Evolutionary conservation across 1,140 invertebrate species (phyloP), one percentile per base, ranked within the genome.

Genomic region (Heliothis subflexa): DNA sequence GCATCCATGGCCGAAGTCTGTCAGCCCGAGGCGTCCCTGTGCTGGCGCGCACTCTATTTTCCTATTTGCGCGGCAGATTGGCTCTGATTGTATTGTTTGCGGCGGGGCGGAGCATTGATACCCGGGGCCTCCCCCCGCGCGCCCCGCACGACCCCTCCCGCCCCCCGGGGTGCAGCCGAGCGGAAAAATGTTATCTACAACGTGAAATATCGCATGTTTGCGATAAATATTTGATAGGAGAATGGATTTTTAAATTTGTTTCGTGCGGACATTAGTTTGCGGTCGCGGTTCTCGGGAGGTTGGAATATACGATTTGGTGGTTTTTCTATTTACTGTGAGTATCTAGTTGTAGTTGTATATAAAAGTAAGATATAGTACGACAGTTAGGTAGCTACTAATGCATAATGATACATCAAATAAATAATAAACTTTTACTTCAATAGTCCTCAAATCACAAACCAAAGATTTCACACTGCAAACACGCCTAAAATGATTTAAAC

Each of bases 1-100:
- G 9, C 28, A 13, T 47, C 70, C 64, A 14, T 21, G 64, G 33
- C 73, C 78, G 68, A 18, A 59, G 61, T 62, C 50, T 16, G 55
- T 77, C 62, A 45, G 82, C 86, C 87, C 59, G 83, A 85, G 85
- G 83, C 92, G 90, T 89, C 79, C 88, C 91, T 93, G 91, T 81
- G 64, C 85, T 85, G 86, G 84, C 89, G 89, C 86, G 91, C 89
- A 91, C 90, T 93, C 91, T 94, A 93, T 94, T 93, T 93, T 93
- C 92, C 91, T 94, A 94, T 94, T 93, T 94, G 89, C 89, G 91
- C 91, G 91, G 86, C 90, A 94, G 93, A 93, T 94, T 94, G 93
- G 87, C 87, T 93, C 85, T 92, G 93, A 94, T 94, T 94, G 91
- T 93, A 92, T 94, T 94, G 91, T 94, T 94, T 93, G 90, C 88